Evolutionary conservation across 2,888 invertebrate genomes (phyloP).

Genomic region (Sphaerophoria rueppellii): DNA sequence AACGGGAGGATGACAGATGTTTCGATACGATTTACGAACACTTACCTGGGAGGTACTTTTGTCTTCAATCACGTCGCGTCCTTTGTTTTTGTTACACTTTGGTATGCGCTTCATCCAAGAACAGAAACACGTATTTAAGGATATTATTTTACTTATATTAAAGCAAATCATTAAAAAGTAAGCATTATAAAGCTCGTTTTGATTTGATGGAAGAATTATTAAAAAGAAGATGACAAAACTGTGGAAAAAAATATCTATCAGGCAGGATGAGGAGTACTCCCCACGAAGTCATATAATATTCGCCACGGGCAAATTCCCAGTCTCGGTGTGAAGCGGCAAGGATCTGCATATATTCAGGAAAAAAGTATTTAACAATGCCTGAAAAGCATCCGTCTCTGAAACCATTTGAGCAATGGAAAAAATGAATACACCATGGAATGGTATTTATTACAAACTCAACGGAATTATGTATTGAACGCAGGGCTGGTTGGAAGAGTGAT

Average conservation of each 20-base stretch:
- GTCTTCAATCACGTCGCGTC: no score
- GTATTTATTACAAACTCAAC: constrained; percentile 70
- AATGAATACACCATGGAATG: constrained; percentile 59
- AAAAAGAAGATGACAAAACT: constrained; percentile 50
- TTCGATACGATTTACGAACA: no score
- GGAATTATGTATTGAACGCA: constrained; percentile 41
- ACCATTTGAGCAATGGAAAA: constrained; percentile 60
- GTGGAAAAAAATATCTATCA: constrained; percentile 34
- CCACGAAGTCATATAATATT: constrained; percentile 55
- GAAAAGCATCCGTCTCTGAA: constrained; percentile 71
- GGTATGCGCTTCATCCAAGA: neutral
- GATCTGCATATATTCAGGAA: constrained; percentile 69
- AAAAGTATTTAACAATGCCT: constrained; percentile 73
- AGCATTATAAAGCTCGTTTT: neutral
- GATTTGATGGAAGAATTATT: neutral
- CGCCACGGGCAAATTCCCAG: constrained; percentile 55
- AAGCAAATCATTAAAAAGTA: constrained; percentile 41
- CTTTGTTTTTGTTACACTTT: no score
- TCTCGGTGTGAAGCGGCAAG: constrained; percentile 67
- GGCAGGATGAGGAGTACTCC: constrained; percentile 21
- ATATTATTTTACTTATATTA: constrained; percentile 38
- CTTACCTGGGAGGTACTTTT: no score
- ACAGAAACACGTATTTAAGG: constrained; percentile 20
- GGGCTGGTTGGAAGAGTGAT: constrained; percentile 33
- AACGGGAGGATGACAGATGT: no score